Base-by-base conservation (phyloP, 2,113 vertebrate genomes). In the mouse (Mus musculus) region DNA sequence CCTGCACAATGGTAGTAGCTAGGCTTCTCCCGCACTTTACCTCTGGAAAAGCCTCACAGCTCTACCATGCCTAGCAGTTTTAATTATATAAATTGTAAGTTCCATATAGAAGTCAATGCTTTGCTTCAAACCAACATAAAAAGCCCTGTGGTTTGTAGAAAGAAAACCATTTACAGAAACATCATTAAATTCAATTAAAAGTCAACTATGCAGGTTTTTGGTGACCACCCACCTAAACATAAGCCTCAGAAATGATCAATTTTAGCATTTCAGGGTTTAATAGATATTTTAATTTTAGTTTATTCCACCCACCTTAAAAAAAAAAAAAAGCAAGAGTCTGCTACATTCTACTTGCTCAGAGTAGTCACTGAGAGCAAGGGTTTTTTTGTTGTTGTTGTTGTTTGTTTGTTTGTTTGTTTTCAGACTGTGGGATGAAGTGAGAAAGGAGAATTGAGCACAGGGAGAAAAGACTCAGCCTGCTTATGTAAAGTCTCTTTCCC, bases 181-280 rank as follows among this genome's bases (percentile, higher is more conserved):
- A 95, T 49, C 61, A 84, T 82, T 96, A 90, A 73, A 95, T 88
- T 88, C 42, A 81, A 77, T 94, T 87, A 92, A 92, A 93, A 94
- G 85, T 52, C 39, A 94, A 59, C 19, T 67, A 71, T 86, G 91
- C 7, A 54, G 80, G 33, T 75, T 91, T 63, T 92, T 20, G 12
- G 71, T 91, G 33, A 56, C 77, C 78, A 90, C 12, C 71, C 2
- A 92, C 54, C 80, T 73, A 88, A 94, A 89, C 65, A 89, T 0
- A 33, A n/a, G 56, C 26, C 46, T 93, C 76, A 52, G 59, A 76
- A 89, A 94, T 89, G 20, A 93, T 69, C 73, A n/a, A 52, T 93
- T 84, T 81, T 71, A 93, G 73, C 33, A 49, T 87, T 89, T 94
- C 2, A 28, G 54, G n/a, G 30, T 78, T 94, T 92, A 93, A 95